phyloP scores from a whole-genome alignment of 2,797 vertebrate species.

The Sebastes hubbsi region DNA sequence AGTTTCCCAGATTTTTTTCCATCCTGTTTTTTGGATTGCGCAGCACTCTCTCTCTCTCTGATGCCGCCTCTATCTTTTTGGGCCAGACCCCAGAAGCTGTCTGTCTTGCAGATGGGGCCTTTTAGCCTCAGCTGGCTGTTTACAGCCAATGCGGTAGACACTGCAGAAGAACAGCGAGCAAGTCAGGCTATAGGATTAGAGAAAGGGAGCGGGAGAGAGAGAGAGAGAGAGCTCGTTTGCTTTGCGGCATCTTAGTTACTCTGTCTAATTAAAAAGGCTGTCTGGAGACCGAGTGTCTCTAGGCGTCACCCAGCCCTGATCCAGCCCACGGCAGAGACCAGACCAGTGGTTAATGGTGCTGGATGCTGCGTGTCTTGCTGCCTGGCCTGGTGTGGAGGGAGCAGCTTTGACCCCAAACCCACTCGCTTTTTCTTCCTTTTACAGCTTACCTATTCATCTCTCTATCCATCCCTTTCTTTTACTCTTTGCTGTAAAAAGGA shows the following conservation, averaged over 20 bases:
- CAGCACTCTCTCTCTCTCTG: conserved; percentile 22
- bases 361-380: conserved; percentile 21
- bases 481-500: conserved; percentile 11
- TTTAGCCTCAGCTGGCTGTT: conserved; percentile 57
- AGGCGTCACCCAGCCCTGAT: conserved; percentile 61
- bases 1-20: conserved; percentile 37
- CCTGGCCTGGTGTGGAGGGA: conserved; percentile 5
- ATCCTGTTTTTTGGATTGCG: conserved; percentile 27
- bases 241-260: conserved; percentile 61
- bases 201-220: conserved; percentile 17
- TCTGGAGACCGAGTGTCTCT: conserved; percentile 60
- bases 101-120: conserved; percentile 53
- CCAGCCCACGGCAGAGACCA: conserved; percentile 30
- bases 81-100: conserved; percentile 43
- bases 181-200: conserved; percentile 55
- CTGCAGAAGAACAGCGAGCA: conserved; percentile 48
- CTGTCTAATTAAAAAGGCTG: conserved; percentile 71
- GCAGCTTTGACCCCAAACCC: neutral
- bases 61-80: conserved; percentile 47
- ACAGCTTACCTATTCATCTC: neutral
- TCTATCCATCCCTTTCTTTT: neutral
- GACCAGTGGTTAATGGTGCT: conserved; percentile 39
- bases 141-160: conserved; percentile 14
- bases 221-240: conserved; percentile 33
- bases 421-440: neutral